A percentile compares a stretch with the other conserved stretches of the same genome.
Evolutionary conservation across 1,140 invertebrate genomes (phyloP).

Genomic region (Ceratosolen solmsi): DNA sequence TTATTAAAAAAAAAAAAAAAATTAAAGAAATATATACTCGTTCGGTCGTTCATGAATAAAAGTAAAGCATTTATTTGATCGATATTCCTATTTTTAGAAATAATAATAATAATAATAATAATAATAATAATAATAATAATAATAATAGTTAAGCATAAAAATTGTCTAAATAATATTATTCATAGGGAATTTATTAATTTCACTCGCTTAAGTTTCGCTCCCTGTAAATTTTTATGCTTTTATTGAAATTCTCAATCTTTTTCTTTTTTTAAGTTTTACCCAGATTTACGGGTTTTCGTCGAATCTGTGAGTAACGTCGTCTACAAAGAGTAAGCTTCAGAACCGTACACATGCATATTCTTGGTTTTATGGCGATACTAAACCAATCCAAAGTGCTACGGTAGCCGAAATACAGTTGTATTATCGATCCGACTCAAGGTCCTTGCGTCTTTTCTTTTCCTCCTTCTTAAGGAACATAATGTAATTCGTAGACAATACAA

Average conservation of each 20-base stretch:
- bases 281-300: conserved; percentile 49
- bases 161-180: not conserved
- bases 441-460: conserved; percentile 13
- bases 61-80: too few species aligned
- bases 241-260: conserved; percentile 39
- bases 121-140: too few species aligned
- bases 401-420: conserved; percentile 55
- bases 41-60: too few species aligned
- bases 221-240: conserved; percentile 27
- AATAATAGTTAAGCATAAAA: not conserved
- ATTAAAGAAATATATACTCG: too few species aligned
- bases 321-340: conserved; percentile 33
- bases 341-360: conserved; percentile 52
- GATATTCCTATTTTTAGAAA: too few species aligned
- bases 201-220: conserved; percentile 8
- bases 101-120: too few species aligned
- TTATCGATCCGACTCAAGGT: conserved; percentile 47
- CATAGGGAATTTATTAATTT: conserved; percentile 30
- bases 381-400: conserved; percentile 59
- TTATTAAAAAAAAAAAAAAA: too few species aligned
- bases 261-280: conserved; percentile 44
- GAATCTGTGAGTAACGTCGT: conserved; percentile 41
- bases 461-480: conserved; percentile 22
- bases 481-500: conserved; percentile 47
- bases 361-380: conserved; percentile 59